These are phyloP conservation scores for Thamnophis elegans DNA, from an alignment of 2,797 vertebrate genomes.

Conservation along the genomic window DNA sequence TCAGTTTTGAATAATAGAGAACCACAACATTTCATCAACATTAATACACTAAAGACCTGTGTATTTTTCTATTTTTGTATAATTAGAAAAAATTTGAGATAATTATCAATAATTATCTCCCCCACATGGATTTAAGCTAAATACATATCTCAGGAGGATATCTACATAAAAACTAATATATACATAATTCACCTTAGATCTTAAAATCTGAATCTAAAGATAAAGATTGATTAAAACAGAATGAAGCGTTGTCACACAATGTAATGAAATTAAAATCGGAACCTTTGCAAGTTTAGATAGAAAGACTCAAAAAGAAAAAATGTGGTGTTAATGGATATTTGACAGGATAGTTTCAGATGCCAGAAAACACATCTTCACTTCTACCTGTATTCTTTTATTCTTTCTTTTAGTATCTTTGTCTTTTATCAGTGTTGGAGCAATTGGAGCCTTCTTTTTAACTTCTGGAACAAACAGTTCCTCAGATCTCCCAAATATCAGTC, in stretches of 20 bases:
- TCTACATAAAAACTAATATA: not conserved
- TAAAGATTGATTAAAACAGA: not conserved
- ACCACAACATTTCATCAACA: not conserved
- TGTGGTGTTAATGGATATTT: not conserved
- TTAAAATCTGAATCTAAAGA: not conserved
- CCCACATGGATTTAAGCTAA: not conserved
- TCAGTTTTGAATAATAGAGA: not conserved
- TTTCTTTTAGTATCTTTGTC: constrained; percentile 78
- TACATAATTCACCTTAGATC: not conserved
- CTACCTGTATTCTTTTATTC: constrained; percentile 75
- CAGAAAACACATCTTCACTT: not conserved
- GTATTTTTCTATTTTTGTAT: not conserved
- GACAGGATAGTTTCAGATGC: not conserved
- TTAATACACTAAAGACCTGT: not conserved
- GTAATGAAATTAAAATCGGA: not conserved
- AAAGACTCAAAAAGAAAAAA: not conserved
- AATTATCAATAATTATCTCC: not conserved
- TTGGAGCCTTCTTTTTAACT: constrained; percentile 78
- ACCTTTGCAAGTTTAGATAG: not conserved
- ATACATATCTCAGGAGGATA: not conserved
- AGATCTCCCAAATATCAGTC: constrained; percentile 13
- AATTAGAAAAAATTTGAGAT: not conserved
- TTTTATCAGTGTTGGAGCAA: constrained; percentile 81
- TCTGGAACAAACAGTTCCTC: constrained; percentile 73
- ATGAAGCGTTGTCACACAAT: not conserved